Evolutionary conservation across 2,797 vertebrate species (phyloP).

Genomic region (Xenops minutus): DNA sequence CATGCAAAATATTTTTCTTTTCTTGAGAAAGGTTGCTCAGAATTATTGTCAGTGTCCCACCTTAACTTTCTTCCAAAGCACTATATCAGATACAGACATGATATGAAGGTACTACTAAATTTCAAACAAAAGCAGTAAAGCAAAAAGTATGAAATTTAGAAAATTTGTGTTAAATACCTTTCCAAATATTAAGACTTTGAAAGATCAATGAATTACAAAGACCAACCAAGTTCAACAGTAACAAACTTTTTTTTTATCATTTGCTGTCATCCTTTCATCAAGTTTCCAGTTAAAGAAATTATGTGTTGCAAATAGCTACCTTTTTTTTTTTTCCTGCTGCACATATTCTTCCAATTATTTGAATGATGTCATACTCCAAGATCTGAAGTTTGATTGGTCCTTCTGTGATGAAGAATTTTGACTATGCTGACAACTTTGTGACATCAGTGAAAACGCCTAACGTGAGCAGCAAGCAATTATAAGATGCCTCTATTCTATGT

Average conservation of each 20-base stretch:
- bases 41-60: not conserved
- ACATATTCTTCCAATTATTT: not conserved
- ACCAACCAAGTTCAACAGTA: not conserved
- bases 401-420: not conserved
- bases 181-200: not conserved
- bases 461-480: not conserved
- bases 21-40: not conserved
- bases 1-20: not conserved
- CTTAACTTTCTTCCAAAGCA: not conserved
- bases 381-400: not conserved
- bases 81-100: not conserved
- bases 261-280: not conserved
- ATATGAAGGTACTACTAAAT: not conserved
- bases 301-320: not conserved
- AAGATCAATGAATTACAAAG: not conserved
- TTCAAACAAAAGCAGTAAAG: rapidly evolving
- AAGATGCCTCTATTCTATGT: not conserved
- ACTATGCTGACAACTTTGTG: not conserved
- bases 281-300: not conserved
- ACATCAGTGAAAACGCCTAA: not conserved
- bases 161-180: not conserved
- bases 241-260: not conserved
- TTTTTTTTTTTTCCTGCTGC: not conserved
- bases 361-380: not conserved
- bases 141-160: rapidly evolving